Conservation (phyloP, 2,797 vertebrate species). For the Centroberyx gerrardi region DNA sequence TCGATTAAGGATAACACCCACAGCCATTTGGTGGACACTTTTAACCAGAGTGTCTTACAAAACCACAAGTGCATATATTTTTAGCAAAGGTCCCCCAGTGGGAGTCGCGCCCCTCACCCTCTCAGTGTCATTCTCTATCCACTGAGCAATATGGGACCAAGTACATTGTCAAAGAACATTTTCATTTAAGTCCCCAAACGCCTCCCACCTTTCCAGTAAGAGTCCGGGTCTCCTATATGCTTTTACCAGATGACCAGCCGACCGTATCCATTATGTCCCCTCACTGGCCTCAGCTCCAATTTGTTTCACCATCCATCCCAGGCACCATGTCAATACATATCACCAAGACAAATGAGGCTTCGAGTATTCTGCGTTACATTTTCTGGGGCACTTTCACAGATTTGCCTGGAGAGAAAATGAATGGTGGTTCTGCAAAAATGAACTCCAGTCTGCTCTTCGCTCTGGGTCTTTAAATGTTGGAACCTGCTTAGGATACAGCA, state of each 20-base stretch:
- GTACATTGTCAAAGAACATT: not conserved
- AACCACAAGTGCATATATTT: too few relatives aligned
- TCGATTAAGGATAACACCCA: too few relatives aligned
- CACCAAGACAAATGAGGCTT: slow-evolving; percentile 40
- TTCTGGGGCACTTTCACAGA: slow-evolving; percentile 13
- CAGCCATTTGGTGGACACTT: too few relatives aligned
- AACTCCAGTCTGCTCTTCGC: not conserved
- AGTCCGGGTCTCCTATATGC: not conserved
- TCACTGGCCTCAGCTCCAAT: slow-evolving; percentile 21
- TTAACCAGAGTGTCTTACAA: too few relatives aligned
- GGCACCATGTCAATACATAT: slow-evolving; percentile 36
- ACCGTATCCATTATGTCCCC: slow-evolving; percentile 28
- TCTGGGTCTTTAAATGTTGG: not conserved
- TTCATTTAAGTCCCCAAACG: not conserved
- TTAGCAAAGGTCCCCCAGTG: too few relatives aligned
- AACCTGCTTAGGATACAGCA: not conserved
- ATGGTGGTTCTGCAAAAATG: not conserved
- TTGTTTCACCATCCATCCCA: slow-evolving; percentile 33
- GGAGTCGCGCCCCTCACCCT: not conserved
- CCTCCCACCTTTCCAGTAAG: not conserved
- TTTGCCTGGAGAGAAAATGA: slow-evolving; percentile 19
- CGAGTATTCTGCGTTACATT: slow-evolving; percentile 1
- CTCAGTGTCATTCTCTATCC: not conserved
- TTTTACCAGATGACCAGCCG: slow-evolving; percentile 19
- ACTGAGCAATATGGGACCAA: not conserved